phyloP scores from a whole-genome alignment of 2,888 invertebrate species.

The Papilio protenor region DNA sequence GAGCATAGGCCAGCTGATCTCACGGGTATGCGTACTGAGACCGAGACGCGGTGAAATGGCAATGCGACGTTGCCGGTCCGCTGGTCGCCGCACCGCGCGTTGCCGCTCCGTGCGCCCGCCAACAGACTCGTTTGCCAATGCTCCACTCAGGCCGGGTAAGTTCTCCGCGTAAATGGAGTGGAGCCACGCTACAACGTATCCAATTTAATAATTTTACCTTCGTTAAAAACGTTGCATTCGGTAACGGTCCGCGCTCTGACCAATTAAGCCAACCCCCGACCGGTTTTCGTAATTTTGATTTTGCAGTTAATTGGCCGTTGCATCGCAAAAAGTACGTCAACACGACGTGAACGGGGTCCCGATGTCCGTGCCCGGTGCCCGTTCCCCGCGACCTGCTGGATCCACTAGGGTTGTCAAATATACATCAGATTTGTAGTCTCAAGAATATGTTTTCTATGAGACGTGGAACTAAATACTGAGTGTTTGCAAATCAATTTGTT shows the following conservation, averaged over 20 bases:
- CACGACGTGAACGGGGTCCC: constrained; percentile 54
- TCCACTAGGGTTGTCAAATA: background rate
- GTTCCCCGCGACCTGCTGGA: background rate
- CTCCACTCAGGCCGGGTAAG: constrained; percentile 58
- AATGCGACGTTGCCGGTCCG: constrained; percentile 56
- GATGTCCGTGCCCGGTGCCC: constrained; percentile 9
- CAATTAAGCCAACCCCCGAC: constrained; percentile 52
- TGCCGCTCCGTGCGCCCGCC: constrained; percentile 65
- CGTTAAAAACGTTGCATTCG: constrained; percentile 47
- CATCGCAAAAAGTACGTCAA: constrained; percentile 50
- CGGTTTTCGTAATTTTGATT: constrained; percentile 57
- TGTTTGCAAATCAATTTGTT: background rate
- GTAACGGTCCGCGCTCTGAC: constrained; percentile 58
- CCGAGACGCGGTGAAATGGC: constrained; percentile 55
- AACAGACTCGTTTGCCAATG: constrained; percentile 70
- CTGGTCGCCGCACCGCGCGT: constrained; percentile 54
- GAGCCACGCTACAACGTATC: constrained; percentile 32
- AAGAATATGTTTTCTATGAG: background rate
- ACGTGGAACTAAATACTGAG: background rate
- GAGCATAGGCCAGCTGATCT: constrained; percentile 51
- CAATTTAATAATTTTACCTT: constrained; percentile 44
- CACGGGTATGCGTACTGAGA: constrained; percentile 48
- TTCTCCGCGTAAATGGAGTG: constrained; percentile 53
- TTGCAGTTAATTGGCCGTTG: constrained; percentile 60
- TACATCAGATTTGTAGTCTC: background rate